These are phyloP conservation scores for Rhadinocentrus ornatus DNA, from an alignment of 2,797 vertebrate genomes.

Conservation along the genomic window DNA sequence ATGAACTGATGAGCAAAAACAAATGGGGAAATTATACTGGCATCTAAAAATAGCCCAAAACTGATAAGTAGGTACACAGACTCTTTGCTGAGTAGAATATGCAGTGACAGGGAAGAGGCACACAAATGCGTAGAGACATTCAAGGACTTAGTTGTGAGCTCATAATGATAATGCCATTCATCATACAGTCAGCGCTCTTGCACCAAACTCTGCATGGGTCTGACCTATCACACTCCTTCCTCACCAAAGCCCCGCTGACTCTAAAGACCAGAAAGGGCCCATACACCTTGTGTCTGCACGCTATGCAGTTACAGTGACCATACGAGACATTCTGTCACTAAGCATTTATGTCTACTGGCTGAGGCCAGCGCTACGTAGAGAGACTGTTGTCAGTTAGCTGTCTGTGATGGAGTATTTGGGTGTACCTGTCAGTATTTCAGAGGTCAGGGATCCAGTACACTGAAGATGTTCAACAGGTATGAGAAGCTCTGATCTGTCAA, in stretches of 20 bases:
- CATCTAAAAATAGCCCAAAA: conserved; percentile 43
- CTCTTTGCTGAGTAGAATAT: conserved; percentile 40
- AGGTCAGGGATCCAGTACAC: conserved; percentile 13
- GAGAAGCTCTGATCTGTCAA: background rate
- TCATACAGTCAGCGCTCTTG: conserved; percentile 47
- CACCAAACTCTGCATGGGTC: conserved; percentile 40
- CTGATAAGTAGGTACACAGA: conserved; percentile 17
- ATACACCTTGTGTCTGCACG: conserved; percentile 67
- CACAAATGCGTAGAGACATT: conserved; percentile 22
- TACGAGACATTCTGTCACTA: conserved; percentile 61
- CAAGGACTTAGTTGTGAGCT: conserved; percentile 37
- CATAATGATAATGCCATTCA: conserved; percentile 54
- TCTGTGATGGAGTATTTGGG: background rate
- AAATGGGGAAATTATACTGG: conserved; percentile 7
- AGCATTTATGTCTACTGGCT: conserved; percentile 55
- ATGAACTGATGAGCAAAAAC: conserved; percentile 34
- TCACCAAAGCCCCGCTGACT: conserved; percentile 45
- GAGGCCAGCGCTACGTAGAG: conserved; percentile 42
- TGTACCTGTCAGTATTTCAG: conserved; percentile 22
- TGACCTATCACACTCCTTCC: conserved; percentile 49
- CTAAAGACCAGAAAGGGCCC: conserved; percentile 38
- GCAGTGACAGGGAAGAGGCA: conserved; percentile 30
- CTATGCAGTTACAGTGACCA: conserved; percentile 47
- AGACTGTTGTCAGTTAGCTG: conserved; percentile 26
- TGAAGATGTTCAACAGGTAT: background rate